Conservation (phyloP, 2,113 vertebrate genomes). For the Istiophorus platypterus region DNA sequence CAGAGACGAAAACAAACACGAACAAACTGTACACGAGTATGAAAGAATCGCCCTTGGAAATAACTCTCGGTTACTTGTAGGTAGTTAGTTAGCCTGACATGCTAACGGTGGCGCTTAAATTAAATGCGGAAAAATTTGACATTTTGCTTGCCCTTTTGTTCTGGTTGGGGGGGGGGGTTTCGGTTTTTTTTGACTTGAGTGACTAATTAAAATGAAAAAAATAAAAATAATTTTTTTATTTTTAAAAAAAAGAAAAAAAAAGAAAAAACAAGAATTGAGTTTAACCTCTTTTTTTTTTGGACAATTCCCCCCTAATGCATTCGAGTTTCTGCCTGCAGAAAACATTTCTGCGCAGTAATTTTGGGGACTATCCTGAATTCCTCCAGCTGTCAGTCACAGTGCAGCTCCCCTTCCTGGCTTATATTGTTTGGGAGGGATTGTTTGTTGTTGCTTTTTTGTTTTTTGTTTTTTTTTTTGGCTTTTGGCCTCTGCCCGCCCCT, state of each 20-base stretch:
- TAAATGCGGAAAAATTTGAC: background rate
- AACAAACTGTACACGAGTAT: too few species aligned
- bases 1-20: too few species aligned
- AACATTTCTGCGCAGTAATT: slow-evolving; percentile 47
- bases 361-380: slow-evolving; percentile 47
- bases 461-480: too few species aligned
- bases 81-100: background rate
- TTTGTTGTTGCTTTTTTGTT: too few species aligned
- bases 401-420: slow-evolving; percentile 14
- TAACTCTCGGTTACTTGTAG: too few species aligned
- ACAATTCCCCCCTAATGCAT: slow-evolving; percentile 9
- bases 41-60: too few species aligned
- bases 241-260: too few species aligned
- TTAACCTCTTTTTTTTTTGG: background rate
- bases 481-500: slow-evolving; percentile 76
- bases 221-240: too few species aligned
- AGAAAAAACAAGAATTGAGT: too few species aligned
- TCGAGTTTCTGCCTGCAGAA: slow-evolving; percentile 6
- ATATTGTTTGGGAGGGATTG: slow-evolving; percentile 58
- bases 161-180: too few species aligned
- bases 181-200: too few species aligned
- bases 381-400: slow-evolving; percentile 53
- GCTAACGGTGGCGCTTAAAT: background rate
- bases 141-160: background rate
- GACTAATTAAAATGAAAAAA: too few species aligned